Evolutionary conservation across 2,888 invertebrate species (phyloP), one percentile per base, ranked within the genome.

Genomic region (Leptinotarsa peninsularis): DNA sequence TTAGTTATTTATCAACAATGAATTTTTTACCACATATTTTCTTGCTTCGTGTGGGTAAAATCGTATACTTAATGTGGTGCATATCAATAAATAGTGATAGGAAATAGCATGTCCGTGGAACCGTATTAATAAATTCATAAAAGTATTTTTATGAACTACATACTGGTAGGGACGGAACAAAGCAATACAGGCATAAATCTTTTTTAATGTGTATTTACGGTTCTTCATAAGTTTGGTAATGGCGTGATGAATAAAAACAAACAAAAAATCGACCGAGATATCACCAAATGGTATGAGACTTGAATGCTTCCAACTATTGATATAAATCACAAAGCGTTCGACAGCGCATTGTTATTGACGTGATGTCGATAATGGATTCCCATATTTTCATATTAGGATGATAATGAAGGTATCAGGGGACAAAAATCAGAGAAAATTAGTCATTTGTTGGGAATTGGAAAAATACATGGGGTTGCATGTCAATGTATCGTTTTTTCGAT

Each of bases 311-410:
- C 63, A 67, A 67, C 67, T 66, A 76, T 74, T 72, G 74, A 74
- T 69, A 77, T 77, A 74, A 73, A 77, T 75, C 75, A 72, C 60
- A 50, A n/a, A 68, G 43, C 43, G 49, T 71, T 67, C 68, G 71
- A 67, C 43, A 33, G 18, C 21, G 58, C 73, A 66, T 73, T 73
- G 75, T 70, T 73, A 50, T 68, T 66, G 71, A 73, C 68, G 56
- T 70, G 43, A 56, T 23, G 49, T 70, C 18, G 49, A 60, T 70
- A 58, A 58, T 70, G 60, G 70, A 58, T 58, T 49, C 49, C 58
- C 52, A 70, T 70, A 70, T 70, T 49, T 56, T 17, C 43, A 58
- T 33, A 63, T 63, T n/a, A 63, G n/a, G n/a, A 13, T n/a, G 17
- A 43, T 63, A 43, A 63, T 63, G 63, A 33, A 18, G 43, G 63